phyloP scores from a whole-genome alignment of 2,797 vertebrate species.

The Hypotaenidia philippensis region DNA sequence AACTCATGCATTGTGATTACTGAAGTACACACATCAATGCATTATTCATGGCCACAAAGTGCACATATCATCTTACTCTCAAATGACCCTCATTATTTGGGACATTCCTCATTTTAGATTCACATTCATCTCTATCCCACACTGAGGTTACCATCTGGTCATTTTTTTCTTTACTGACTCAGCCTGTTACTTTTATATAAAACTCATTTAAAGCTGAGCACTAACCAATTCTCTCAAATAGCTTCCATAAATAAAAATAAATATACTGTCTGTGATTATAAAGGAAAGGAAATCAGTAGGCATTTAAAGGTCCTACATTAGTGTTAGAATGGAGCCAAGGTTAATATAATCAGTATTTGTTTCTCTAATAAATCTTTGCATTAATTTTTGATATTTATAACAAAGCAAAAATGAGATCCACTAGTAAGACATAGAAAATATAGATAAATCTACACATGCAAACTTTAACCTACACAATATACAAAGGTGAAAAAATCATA shows the following conservation, averaged over 20 bases:
- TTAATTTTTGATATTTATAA: not conserved
- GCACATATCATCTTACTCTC: conserved; percentile 28
- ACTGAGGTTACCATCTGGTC: conserved; percentile 46
- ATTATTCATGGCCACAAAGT: conserved; percentile 71
- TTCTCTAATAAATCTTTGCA: not conserved
- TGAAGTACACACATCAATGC: conserved; percentile 1
- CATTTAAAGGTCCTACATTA: not conserved
- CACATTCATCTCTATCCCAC: conserved; percentile 64
- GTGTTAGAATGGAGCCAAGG: not conserved
- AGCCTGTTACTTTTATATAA: conserved; percentile 37
- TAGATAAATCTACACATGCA: not conserved
- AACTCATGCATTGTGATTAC: conserved; percentile 53
- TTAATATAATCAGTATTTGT: conserved; percentile 12
- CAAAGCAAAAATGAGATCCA: not conserved
- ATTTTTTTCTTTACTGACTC: conserved; percentile 46
- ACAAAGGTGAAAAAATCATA: not conserved
- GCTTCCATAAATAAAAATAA: conserved; percentile 59
- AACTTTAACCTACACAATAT: not conserved
- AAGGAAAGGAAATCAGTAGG: not conserved
- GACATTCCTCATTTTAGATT: conserved; percentile 47
- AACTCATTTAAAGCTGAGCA: conserved; percentile 37
- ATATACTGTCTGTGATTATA: conserved; percentile 2
- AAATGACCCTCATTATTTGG: conserved; percentile 58
- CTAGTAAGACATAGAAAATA: not conserved
- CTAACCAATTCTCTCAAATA: conserved; percentile 40